A percentile compares a stretch with the other conserved stretches of the same genome.
phyloP scores from a whole-genome alignment of 2,113 vertebrate genomes.

The Picathartes gymnocephalus region DNA sequence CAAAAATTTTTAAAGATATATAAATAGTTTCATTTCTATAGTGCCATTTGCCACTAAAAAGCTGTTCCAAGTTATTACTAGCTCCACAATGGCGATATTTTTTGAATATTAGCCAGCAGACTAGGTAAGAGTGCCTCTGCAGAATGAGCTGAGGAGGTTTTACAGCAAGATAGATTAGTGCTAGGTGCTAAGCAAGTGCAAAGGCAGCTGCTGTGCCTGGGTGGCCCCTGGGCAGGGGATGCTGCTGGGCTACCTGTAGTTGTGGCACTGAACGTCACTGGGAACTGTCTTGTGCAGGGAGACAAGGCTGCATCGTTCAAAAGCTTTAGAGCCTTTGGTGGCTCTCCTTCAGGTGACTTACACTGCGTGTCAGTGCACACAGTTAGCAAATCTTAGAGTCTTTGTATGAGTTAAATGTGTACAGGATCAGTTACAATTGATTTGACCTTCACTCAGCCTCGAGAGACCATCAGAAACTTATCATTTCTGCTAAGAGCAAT shows the following conservation, averaged over 20 bases:
- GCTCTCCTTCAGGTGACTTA: background rate
- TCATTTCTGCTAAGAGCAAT: background rate
- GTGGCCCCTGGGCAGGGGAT: background rate
- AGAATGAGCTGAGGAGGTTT: background rate
- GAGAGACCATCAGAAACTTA: background rate
- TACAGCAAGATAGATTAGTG: background rate
- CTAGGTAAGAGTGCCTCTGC: background rate
- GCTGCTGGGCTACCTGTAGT: background rate
- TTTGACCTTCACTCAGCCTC: background rate
- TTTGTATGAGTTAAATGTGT: background rate
- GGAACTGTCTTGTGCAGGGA: background rate
- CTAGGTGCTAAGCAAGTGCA: background rate
- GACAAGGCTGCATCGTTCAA: background rate
- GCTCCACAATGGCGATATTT: background rate
- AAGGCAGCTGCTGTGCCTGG: background rate
- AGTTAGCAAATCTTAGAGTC: background rate
- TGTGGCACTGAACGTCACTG: background rate
- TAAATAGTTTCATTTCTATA: background rate
- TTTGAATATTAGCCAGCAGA: background rate
- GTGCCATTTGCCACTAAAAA: background rate
- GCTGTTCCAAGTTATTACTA: background rate
- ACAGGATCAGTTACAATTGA: background rate
- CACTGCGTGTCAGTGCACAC: background rate
- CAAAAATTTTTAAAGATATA: background rate
- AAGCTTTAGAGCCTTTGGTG: background rate